Conservation (phyloP, 2,888 invertebrate species). For the Cheiracanthium punctorium region DNA sequence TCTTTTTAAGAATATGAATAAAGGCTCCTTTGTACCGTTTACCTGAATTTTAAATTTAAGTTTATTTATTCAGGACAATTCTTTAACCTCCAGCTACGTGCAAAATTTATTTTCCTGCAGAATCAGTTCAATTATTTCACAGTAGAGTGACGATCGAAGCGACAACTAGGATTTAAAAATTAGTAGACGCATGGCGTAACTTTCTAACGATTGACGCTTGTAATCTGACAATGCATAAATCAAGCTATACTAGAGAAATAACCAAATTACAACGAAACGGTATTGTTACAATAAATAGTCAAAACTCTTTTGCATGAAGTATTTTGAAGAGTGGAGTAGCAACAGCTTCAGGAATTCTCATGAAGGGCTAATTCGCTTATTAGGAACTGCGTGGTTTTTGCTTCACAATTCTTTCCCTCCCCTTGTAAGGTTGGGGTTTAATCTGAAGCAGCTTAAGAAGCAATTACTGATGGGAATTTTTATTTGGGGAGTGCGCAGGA, state of each 20-base stretch:
- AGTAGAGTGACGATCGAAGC: slow-evolving; percentile 52
- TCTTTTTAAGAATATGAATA: no score
- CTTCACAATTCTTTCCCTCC: slow-evolving; percentile 31
- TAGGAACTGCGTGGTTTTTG: slow-evolving; percentile 50
- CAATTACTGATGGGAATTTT: slow-evolving; percentile 64
- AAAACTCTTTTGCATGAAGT: slow-evolving; percentile 50
- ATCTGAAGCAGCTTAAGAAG: slow-evolving; percentile 66
- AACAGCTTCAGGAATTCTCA: slow-evolving; percentile 52
- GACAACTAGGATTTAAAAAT: slow-evolving; percentile 66
- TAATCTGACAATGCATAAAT: slow-evolving; percentile 66
- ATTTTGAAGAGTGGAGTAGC: slow-evolving; percentile 26
- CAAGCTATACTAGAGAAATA: slow-evolving; percentile 29
- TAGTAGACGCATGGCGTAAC: slow-evolving; percentile 44
- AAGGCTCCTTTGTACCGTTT: not conserved
- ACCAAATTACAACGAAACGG: slow-evolving; percentile 39
- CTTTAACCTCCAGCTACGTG: not conserved
- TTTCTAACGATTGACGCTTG: slow-evolving; percentile 41
- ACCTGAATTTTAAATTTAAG: not conserved
- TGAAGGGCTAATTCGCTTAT: slow-evolving; percentile 57
- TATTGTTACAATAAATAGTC: slow-evolving; percentile 62
- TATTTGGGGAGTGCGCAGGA: slow-evolving; percentile 51
- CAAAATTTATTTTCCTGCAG: not conserved
- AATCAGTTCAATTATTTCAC: slow-evolving; percentile 60
- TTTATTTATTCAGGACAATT: not conserved
- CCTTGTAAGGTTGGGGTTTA: slow-evolving; percentile 57